Evolutionary conservation across 2,797 vertebrate genomes (phyloP).

Genomic region (Hybognathus amarus): DNA sequence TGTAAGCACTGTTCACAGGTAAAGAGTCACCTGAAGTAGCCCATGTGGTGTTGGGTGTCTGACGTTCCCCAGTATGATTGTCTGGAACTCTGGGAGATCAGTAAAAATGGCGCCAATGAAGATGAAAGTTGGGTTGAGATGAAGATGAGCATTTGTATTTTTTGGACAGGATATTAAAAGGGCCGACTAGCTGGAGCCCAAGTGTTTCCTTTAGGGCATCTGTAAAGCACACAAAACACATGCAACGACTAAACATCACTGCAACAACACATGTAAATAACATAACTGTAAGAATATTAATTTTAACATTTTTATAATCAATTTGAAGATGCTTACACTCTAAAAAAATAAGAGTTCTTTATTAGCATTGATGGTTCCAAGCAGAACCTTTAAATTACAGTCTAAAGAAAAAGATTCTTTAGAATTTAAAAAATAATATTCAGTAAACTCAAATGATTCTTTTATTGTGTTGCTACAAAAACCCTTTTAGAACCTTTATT

Average conservation of each 20-base stretch:
- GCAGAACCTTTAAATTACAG: background rate
- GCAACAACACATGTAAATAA: background rate
- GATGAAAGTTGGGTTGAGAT: slow-evolving; percentile 80
- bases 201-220: slow-evolving; percentile 83
- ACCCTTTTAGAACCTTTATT: background rate
- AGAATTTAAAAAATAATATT: too few relatives aligned
- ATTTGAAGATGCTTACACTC: background rate
- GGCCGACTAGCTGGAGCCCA: slow-evolving; percentile 90
- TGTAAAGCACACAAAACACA: slow-evolving; percentile 59
- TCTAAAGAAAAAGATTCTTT: too few relatives aligned
- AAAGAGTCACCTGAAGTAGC: slow-evolving; percentile 90
- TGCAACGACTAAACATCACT: background rate
- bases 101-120: slow-evolving; percentile 97
- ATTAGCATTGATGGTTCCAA: background rate
- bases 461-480: background rate
- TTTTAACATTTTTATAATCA: too few relatives aligned
- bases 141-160: slow-evolving; percentile 82
- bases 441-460: too few relatives aligned
- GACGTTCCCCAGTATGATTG: slow-evolving; percentile 83
- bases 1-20: background rate
- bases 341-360: background rate
- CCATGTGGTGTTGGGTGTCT: slow-evolving; percentile 89
- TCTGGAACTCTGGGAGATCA: slow-evolving; percentile 97
- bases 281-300: background rate
- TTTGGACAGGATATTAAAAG: slow-evolving; percentile 91